phyloP scores from a whole-genome alignment of 1,140 invertebrate species.

The Hesperophylax magnus region DNA sequence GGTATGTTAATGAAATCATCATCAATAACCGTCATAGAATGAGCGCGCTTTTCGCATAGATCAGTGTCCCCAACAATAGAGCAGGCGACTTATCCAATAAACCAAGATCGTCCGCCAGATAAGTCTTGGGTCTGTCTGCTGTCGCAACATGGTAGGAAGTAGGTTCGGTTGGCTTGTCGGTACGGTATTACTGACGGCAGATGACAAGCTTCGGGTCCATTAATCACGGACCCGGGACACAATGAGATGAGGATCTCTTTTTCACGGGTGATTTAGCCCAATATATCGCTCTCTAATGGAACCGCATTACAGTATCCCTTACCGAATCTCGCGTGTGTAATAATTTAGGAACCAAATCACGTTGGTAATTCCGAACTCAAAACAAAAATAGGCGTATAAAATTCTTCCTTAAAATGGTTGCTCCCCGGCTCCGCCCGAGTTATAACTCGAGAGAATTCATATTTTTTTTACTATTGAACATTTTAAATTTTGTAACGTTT shows the following conservation, averaged over 20 bases:
- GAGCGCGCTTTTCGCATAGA: neutral
- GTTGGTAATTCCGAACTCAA: too few species aligned
- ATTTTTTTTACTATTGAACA: too few species aligned
- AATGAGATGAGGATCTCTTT: slow-evolving; percentile 54
- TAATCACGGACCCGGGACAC: slow-evolving; percentile 51
- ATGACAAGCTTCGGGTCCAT: slow-evolving; percentile 52
- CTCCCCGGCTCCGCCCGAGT: too few species aligned
- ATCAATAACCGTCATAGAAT: neutral
- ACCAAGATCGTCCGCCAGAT: slow-evolving; percentile 1
- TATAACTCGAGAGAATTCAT: too few species aligned
- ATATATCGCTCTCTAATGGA: neutral
- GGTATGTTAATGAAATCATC: slow-evolving; percentile 1
- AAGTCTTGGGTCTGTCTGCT: neutral
- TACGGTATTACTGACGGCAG: neutral
- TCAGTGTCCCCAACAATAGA: slow-evolving; percentile 30
- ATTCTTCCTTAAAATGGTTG: too few species aligned
- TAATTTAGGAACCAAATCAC: too few species aligned
- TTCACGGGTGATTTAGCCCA: slow-evolving; percentile 50
- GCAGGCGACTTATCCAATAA: slow-evolving; percentile 34
- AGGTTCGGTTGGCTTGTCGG: neutral
- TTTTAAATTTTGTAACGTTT: too few species aligned
- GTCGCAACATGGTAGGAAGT: neutral
- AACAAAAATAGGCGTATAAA: too few species aligned
- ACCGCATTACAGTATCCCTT: too few species aligned
- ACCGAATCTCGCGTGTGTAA: too few species aligned